Percentiles rank a stretch among this genome's conserved stretches.
These are phyloP conservation scores for Amblyteles armatorius DNA, from an alignment of 2,888 invertebrate genomes.

Conservation along the genomic window DNA sequence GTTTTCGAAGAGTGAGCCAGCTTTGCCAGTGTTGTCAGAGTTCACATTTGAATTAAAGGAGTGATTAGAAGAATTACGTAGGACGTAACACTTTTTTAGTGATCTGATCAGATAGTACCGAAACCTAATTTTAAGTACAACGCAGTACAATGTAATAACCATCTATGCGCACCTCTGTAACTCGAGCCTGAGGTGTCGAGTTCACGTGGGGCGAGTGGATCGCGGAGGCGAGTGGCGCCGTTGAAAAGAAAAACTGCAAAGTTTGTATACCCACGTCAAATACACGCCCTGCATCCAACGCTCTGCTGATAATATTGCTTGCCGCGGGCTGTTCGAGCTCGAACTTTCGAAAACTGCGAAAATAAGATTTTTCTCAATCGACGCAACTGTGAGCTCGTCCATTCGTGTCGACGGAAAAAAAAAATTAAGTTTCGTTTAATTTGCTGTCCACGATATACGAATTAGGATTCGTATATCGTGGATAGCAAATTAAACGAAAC, in stretches of 20 bases:
- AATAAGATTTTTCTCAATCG: not conserved
- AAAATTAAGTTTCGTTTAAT: not conserved
- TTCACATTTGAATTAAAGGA: too few species aligned
- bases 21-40: too few species aligned
- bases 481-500: too few species aligned
- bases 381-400: not conserved
- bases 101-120: conserved; percentile 28
- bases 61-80: too few species aligned
- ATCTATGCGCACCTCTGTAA: conserved; percentile 56
- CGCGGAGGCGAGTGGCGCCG: conserved; percentile 51
- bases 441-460: not conserved
- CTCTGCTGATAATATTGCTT: conserved; percentile 11
- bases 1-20: too few species aligned
- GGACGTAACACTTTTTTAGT: too few species aligned
- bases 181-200: conserved; percentile 47
- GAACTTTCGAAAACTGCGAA: not conserved
- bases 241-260: conserved; percentile 54
- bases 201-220: conserved; percentile 27
- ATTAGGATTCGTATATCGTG: too few species aligned
- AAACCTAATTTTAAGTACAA: conserved; percentile 25
- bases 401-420: not conserved
- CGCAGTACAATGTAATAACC: conserved; percentile 25
- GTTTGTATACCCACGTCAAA: conserved; percentile 53
- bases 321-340: not conserved
- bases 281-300: conserved; percentile 27